phyloP scores from a whole-genome alignment of 2,113 vertebrate genomes.

The Anarhynchus alexandrinus region DNA sequence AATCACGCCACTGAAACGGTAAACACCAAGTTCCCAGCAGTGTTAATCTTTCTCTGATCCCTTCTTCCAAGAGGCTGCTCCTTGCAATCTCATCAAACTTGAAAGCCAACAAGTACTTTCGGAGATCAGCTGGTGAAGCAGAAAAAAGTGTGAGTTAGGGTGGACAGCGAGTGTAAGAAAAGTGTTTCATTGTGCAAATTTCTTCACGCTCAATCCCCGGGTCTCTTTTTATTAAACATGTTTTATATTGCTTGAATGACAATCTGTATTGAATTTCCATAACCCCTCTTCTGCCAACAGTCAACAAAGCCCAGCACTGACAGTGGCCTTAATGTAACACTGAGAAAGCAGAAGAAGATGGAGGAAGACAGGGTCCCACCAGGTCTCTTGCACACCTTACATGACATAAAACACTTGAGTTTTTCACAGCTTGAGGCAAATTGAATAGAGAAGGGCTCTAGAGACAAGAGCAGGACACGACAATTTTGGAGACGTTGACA shows the following conservation, averaged over 20 bases:
- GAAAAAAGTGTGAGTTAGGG: neutral
- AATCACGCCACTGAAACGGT: neutral
- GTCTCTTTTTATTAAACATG: neutral
- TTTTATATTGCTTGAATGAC: neutral
- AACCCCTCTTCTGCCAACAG: neutral
- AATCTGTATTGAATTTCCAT: neutral
- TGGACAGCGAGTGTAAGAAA: neutral
- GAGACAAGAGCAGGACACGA: neutral
- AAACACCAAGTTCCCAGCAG: neutral
- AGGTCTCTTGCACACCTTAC: neutral
- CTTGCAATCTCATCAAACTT: slow-evolving; percentile 23
- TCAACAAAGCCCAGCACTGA: neutral
- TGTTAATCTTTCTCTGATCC: slow-evolving; percentile 9
- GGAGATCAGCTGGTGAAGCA: slow-evolving; percentile 4
- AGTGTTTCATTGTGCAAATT: neutral
- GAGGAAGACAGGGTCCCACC: neutral
- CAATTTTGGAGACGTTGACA: neutral
- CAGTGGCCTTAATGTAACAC: neutral
- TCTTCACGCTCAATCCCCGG: neutral
- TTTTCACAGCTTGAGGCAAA: neutral
- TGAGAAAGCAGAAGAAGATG: neutral
- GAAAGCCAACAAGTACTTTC: slow-evolving; percentile 15
- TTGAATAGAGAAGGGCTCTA: neutral
- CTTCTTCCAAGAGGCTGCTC: slow-evolving; percentile 18
- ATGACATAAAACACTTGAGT: neutral